These are phyloP conservation scores for Anguilla megastoma DNA, from an alignment of 2,797 vertebrate species.

Conservation along the genomic window DNA sequence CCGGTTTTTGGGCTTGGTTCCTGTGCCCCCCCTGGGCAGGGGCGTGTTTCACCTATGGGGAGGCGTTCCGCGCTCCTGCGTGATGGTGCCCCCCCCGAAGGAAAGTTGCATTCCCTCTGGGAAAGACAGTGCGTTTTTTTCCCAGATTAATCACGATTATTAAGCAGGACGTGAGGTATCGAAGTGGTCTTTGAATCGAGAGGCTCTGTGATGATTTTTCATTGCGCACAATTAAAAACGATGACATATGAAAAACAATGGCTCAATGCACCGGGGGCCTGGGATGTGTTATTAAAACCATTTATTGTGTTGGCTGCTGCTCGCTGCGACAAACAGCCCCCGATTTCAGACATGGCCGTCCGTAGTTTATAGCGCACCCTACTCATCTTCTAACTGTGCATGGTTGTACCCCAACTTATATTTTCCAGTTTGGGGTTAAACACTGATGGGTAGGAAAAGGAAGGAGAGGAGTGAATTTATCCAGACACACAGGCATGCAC, in stretches of 20 bases:
- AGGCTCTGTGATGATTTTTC: constrained; percentile 47
- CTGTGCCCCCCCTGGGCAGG: neutral
- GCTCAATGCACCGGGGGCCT: constrained; percentile 42
- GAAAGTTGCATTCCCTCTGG: constrained; percentile 35
- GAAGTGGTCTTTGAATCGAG: constrained; percentile 32
- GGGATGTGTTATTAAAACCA: constrained; percentile 60
- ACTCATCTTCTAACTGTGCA: neutral
- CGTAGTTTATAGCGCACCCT: neutral
- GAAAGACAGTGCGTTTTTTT: constrained; percentile 31
- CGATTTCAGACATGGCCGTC: neutral
- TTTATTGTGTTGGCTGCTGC: constrained; percentile 49
- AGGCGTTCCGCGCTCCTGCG: neutral
- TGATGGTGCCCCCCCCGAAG: neutral
- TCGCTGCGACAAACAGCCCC: neutral
- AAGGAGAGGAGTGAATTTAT: constrained; percentile 10
- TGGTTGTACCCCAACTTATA: neutral
- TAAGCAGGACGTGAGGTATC: neutral
- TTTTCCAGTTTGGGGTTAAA: neutral
- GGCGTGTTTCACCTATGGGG: neutral
- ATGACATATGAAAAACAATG: constrained; percentile 35
- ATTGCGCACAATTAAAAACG: constrained; percentile 57
- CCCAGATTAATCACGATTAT: constrained; percentile 52
- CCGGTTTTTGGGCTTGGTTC: neutral
- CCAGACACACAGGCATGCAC: neutral
- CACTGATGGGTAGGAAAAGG: constrained; percentile 11